Percentiles rank a stretch among this genome's conserved stretches.
Evolutionary conservation across 2,113 vertebrate species (phyloP).

Genomic region (Orthonyx spaldingii): DNA sequence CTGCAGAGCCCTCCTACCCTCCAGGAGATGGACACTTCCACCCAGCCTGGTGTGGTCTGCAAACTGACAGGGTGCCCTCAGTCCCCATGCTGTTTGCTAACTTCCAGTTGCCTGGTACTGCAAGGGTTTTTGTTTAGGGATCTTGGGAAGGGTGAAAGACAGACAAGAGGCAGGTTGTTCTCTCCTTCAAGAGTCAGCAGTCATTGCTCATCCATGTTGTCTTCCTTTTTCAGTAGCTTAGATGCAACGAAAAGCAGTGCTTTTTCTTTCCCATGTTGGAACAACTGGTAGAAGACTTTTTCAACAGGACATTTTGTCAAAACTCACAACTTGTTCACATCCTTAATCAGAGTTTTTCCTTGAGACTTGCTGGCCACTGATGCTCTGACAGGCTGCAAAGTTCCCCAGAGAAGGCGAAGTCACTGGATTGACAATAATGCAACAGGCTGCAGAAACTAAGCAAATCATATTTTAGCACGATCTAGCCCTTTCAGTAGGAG

Average conservation of each 20-base stretch:
- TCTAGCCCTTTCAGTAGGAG: neutral
- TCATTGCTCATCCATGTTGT: neutral
- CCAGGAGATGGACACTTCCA: neutral
- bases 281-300: neutral
- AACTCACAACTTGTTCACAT: neutral
- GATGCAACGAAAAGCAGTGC: neutral
- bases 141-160: neutral
- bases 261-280: neutral
- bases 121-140: neutral
- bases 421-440: neutral
- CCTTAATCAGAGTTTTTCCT: neutral
- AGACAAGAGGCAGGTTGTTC: neutral
- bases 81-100: fast-evolving
- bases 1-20: neutral
- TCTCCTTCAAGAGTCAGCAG: neutral
- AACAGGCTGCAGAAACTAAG: neutral
- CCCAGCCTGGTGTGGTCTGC: neutral
- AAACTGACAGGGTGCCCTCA: neutral
- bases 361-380: neutral
- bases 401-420: neutral
- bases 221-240: neutral
- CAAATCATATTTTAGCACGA: neutral
- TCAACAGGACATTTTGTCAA: neutral
- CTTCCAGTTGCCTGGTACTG: neutral
- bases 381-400: neutral